These are phyloP conservation scores for Halichoeres trimaculatus DNA, from an alignment of 2,113 vertebrate genomes.

Conservation along the genomic window DNA sequence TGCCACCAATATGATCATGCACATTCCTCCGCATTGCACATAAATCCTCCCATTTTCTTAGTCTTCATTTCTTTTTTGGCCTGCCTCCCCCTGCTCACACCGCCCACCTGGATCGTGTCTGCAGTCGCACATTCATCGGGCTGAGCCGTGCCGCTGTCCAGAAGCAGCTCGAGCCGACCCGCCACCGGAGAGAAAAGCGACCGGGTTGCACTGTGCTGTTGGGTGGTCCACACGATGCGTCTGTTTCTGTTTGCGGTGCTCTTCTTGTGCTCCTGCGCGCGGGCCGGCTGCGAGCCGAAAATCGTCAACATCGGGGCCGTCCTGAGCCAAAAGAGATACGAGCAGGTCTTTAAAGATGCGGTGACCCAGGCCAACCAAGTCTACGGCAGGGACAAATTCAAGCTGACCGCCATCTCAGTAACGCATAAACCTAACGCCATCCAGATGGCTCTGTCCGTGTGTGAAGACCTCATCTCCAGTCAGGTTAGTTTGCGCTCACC, in stretches of 20 bases:
- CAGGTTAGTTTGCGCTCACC: conserved; percentile 84
- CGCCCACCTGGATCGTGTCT: conserved; percentile 62
- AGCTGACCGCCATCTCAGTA: conserved; percentile 96
- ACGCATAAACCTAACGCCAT: conserved; percentile 97
- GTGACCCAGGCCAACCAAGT: conserved; percentile 95
- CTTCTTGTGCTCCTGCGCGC: conserved; percentile 91
- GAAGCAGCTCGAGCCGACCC: conserved; percentile 67
- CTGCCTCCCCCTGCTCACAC: conserved; percentile 31
- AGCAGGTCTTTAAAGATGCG: conserved; percentile 95
- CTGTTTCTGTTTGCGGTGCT: conserved; percentile 90
- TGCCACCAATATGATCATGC: conserved; percentile 54
- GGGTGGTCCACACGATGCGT: conserved; percentile 79
- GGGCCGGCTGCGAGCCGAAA: conserved; percentile 94
- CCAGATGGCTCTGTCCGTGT: conserved; percentile 98
- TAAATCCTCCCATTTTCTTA: conserved; percentile 55
- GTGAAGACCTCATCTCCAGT: conserved; percentile 97
- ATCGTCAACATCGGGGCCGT: conserved; percentile 96
- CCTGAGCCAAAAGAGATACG: conserved; percentile 95
- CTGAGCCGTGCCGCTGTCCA: conserved; percentile 65
- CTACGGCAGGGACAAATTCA: conserved; percentile 95
- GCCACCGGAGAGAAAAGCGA: conserved; percentile 63
- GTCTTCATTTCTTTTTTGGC: conserved; percentile 4
- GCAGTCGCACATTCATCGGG: conserved; percentile 28
- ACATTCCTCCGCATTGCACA: conserved; percentile 80
- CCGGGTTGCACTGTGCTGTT: conserved; percentile 63